phyloP scores from a whole-genome alignment of 2,113 vertebrate genomes.

The Platycercus adscitus region DNA sequence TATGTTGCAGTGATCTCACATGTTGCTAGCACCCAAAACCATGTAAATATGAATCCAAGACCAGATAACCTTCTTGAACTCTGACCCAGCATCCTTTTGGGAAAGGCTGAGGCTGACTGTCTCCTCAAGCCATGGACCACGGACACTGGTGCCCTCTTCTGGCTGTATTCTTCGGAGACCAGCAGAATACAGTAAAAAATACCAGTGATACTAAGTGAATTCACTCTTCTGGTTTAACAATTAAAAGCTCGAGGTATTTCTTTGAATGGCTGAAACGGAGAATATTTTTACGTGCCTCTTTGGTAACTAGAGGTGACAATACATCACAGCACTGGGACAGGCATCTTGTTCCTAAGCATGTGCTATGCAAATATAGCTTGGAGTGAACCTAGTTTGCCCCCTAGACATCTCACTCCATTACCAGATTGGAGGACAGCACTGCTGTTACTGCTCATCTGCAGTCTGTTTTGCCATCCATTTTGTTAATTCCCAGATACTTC shows the following conservation, averaged over 20 bases:
- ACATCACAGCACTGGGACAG: neutral
- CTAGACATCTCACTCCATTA: neutral
- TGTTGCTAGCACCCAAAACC: neutral
- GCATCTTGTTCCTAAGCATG: neutral
- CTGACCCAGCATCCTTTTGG: neutral
- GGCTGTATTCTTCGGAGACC: neutral
- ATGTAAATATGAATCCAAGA: neutral
- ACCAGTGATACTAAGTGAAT: neutral
- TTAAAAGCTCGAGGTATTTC: neutral
- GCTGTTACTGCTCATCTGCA: neutral
- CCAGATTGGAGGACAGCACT: neutral
- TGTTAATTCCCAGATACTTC: neutral
- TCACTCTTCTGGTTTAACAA: neutral
- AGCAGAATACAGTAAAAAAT: neutral
- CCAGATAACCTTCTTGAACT: neutral
- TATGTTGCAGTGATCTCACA: neutral
- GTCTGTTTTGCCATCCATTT: neutral
- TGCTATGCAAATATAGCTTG: neutral
- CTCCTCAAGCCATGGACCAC: neutral
- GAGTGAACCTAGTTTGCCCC: neutral
- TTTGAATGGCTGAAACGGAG: neutral
- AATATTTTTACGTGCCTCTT: neutral
- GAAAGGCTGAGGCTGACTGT: neutral
- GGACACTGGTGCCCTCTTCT: conserved; percentile 47
- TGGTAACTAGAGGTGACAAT: neutral